These are phyloP conservation scores for Elaphurus davidianus DNA, from an alignment of 2,113 vertebrate genomes.

Conservation along the genomic window DNA sequence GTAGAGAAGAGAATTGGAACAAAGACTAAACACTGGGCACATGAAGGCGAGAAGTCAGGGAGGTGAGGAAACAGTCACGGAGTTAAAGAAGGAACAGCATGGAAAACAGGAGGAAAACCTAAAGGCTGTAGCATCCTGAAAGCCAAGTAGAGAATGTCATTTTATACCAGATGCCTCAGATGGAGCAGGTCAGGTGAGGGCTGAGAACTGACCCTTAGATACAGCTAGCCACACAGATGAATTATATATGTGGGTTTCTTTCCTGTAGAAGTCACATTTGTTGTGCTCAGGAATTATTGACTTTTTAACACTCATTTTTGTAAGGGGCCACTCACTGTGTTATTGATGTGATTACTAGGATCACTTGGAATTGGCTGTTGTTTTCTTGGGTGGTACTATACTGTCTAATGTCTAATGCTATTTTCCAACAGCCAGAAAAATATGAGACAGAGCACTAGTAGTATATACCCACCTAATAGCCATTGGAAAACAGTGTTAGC, in stretches of 20 bases:
- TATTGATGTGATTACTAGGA: not conserved
- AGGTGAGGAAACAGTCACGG: not conserved
- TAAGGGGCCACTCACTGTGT: not conserved
- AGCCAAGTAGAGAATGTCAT: not conserved
- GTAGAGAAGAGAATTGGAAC: not conserved
- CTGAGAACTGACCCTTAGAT: not conserved
- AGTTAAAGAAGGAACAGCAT: not conserved
- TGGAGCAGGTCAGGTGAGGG: not conserved
- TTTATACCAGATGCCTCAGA: not conserved
- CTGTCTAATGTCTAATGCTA: not conserved
- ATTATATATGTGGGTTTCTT: not conserved
- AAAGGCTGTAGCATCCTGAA: not conserved
- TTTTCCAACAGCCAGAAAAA: not conserved
- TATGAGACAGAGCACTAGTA: not conserved
- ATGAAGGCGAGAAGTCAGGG: not conserved
- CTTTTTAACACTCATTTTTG: not conserved
- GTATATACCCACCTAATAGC: not conserved
- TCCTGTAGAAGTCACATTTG: not conserved
- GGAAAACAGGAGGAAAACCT: not conserved
- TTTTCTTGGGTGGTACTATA: not conserved
- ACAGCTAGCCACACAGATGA: not conserved
- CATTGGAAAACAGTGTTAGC: not conserved
- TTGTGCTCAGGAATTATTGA: not conserved
- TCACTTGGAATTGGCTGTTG: not conserved
- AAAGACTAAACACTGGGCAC: not conserved